Evolutionary conservation across 2,113 vertebrate species (phyloP), one percentile per base, ranked within the genome.

Genomic region (Paralichthys olivaceus): DNA sequence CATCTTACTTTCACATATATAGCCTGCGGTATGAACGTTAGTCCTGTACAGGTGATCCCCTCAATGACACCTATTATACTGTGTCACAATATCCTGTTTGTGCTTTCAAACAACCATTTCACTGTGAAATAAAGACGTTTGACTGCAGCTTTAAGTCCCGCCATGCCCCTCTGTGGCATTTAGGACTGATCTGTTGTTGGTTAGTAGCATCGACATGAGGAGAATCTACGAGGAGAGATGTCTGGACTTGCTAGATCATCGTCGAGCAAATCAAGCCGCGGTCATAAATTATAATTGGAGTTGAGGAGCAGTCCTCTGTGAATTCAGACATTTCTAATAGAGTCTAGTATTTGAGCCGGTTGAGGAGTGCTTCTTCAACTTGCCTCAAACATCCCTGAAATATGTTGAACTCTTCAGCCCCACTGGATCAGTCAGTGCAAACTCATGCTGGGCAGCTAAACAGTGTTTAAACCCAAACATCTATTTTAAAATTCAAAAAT

Each of bases 161-260:
- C 43, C 15, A 4, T 19, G 43, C 43, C 17, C 14, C 43, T 53
- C 19, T 49, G 61, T 75, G 69, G 43, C 61, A 57, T 84, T 72
- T 37, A 64, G 57, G n/a, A 19, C 43, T 57, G 19, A 22, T 66
- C 14, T 26, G 45, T 25, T 64, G 56, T 59, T 70, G 45, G 55
- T 17, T n/a, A 71, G 34, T 15, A 54, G 47, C 47, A 37, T 68
- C 54, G 22, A 23, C 43, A 9, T 62, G 43, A 64, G 71, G 47
- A 49, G 22, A 58, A 23, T 56, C 34, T 45, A 14, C 32, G 60
- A 19, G 14, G 20, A 66, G 79, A 45, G 28, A 23, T 76, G 80
- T 84, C 79, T 75, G 68, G 66, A 81, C 85, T 75, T 84, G 79
- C 66, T 77, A 53, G 26, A 63, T 53, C 19, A n/a, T 53, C 6